These are phyloP conservation scores for Pampusana beccarii DNA, from an alignment of 2,113 vertebrate genomes.

Conservation along the genomic window DNA sequence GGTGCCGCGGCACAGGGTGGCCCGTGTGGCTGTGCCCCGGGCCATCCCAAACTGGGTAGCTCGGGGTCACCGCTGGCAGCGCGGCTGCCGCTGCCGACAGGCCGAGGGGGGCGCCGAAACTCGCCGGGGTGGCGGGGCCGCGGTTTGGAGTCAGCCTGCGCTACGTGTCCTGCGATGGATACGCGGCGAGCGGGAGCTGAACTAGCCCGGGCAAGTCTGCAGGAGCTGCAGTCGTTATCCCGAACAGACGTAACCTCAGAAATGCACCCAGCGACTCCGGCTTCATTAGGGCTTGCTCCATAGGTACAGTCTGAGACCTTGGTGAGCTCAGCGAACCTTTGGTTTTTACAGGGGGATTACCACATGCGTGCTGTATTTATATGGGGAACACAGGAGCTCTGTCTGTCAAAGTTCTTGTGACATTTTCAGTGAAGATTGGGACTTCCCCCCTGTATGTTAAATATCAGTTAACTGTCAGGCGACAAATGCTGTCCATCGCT, in stretches of 20 bases:
- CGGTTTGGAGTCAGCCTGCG: neutral
- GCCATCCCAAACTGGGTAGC: neutral
- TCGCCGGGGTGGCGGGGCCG: neutral
- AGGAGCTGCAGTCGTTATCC: conserved; percentile 6
- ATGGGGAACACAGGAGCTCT: neutral
- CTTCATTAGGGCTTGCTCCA: neutral
- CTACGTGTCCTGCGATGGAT: neutral
- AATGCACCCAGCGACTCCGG: neutral
- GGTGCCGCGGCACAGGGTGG: neutral
- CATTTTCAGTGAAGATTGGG: neutral
- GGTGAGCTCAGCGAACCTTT: neutral
- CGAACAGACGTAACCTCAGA: neutral
- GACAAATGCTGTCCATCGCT: fast-evolving
- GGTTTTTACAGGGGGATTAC: neutral
- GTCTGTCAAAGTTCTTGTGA: neutral
- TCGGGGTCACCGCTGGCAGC: neutral
- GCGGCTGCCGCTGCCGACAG: fast-evolving
- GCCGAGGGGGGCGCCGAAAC: neutral
- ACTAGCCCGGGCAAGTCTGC: neutral
- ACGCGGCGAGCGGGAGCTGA: neutral
- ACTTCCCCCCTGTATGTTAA: fast-evolving
- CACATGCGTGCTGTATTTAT: neutral
- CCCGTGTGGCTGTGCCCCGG: neutral
- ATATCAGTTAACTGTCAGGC: neutral
- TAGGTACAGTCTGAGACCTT: fast-evolving